Conservation (phyloP, 2,797 vertebrate genomes). For the Basileuterus tristriatus region DNA sequence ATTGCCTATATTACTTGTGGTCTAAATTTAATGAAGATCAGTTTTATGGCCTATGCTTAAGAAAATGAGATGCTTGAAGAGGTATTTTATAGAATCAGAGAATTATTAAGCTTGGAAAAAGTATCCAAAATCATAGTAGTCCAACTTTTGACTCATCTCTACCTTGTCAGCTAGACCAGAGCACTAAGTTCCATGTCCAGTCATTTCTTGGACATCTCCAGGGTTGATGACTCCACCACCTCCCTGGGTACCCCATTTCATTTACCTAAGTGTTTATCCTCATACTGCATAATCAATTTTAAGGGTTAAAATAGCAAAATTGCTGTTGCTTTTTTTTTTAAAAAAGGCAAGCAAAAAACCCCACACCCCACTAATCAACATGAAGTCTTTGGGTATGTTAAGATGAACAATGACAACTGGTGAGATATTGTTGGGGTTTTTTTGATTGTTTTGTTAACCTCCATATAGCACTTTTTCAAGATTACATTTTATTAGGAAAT, state of each 20-base stretch:
- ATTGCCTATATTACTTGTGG: background rate
- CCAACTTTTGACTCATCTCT: background rate
- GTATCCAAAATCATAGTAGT: background rate
- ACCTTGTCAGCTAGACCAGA: background rate
- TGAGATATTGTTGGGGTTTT: fast-evolving
- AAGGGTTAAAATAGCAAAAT: background rate
- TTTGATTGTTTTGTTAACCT: background rate
- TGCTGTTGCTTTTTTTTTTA: background rate
- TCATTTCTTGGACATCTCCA: background rate
- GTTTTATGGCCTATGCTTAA: background rate
- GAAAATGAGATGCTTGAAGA: background rate
- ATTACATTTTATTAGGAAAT: background rate
- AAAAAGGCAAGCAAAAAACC: fast-evolving
- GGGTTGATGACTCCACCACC: background rate
- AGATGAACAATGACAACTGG: background rate
- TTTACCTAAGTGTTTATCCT: background rate
- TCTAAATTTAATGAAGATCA: background rate
- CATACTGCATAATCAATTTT: background rate
- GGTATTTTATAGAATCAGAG: background rate
- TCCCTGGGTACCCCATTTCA: background rate
- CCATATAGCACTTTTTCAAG: background rate
- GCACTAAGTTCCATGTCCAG: background rate
- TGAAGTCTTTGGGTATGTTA: background rate
- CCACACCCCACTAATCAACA: fast-evolving
- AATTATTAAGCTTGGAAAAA: background rate